Evolutionary conservation across 2,113 vertebrate genomes (phyloP), one percentile per base, ranked within the genome.

Genomic region (Oncorhynchus keta): DNA sequence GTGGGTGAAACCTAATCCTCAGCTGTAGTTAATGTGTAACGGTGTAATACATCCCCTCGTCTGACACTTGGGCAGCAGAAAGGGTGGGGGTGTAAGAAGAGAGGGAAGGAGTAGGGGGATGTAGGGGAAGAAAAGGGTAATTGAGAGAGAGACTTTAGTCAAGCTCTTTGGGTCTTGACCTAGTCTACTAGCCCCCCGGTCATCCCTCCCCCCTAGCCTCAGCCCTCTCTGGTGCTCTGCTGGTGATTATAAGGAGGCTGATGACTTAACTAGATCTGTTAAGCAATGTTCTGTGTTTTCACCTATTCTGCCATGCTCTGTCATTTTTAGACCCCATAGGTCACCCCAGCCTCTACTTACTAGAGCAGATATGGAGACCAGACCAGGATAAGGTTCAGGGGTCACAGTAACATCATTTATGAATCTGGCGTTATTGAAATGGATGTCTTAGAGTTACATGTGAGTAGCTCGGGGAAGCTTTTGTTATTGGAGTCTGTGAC

Each of bases 21-120:
- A 45, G 39, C 2, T 45, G 39, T 45, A 45, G 39, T 45, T 45
- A 45, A 3, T 45, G 39, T 45, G 39, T 45, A 45, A 18, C 16
- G 16, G 18, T 55, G 51, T 55, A 14, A 55, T 55, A 14, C 51
- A 55, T 5, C 51, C 51, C 12, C 16, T 18, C 1, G 16, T 18
- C 51, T 55, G 51, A 55, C 51, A 16, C 51, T 55, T 55, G 51
- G 16, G 16, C 51, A 55, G 12, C 51, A 3, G 12, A 18, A 55
- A 55, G 51, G 16, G 51, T 24, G 7, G 57, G 85, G 51, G 55
- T 59, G 71, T 16, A 30, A 16, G 30, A 14, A 72, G 14, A 26
- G 51, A 78, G 51, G 62, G 82, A 88, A 74, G 28, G 48, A 2
- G 71, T 39, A 68, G 64, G 51, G 62, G 64, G 70, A 24, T 45